Conservation (phyloP, 2,113 vertebrate species). For the Cygnus buccinator region DNA sequence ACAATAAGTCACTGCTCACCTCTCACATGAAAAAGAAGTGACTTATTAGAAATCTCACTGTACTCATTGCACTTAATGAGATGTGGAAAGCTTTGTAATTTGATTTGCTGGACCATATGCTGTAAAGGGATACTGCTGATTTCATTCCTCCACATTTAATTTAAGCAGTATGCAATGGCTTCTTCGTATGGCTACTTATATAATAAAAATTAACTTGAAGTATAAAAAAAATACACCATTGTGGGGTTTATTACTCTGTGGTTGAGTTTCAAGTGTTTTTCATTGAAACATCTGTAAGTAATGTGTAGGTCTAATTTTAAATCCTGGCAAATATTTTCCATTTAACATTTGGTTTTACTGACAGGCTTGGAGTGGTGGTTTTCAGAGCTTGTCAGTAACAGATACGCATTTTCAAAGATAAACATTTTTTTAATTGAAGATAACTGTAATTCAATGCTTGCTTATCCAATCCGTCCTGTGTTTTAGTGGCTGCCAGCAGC, state of each 20-base stretch:
- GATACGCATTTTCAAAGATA: constrained; percentile 72
- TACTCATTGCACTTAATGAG: constrained; percentile 88
- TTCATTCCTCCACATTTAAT: constrained; percentile 87
- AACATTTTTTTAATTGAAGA: constrained; percentile 63
- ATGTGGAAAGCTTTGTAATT: constrained; percentile 89
- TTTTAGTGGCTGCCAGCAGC: constrained; percentile 10
- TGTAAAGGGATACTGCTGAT: constrained; percentile 85
- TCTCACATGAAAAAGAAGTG: constrained; percentile 82
- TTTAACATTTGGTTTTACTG: constrained; percentile 84
- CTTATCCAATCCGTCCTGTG: constrained; percentile 7
- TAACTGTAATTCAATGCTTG: constrained; percentile 68
- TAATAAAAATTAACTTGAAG: constrained; percentile 90
- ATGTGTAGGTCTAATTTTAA: constrained; percentile 87
- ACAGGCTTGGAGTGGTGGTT: constrained; percentile 73
- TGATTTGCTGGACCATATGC: constrained; percentile 87
- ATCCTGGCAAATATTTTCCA: constrained; percentile 86
- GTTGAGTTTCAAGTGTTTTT: constrained; percentile 86
- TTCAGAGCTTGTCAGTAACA: constrained; percentile 74
- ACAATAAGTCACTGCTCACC: constrained; percentile 81
- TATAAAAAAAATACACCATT: constrained; percentile 85
- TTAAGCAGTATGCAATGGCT: constrained; percentile 89
- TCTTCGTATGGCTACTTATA: constrained; percentile 89
- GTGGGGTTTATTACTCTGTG: constrained; percentile 91
- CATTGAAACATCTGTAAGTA: constrained; percentile 95
- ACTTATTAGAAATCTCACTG: constrained; percentile 86